A percentile compares a stretch with the other conserved stretches of the same genome.
These are phyloP conservation scores for Solenopsis invicta DNA, from an alignment of 1,140 invertebrate genomes.

Conservation along the genomic window DNA sequence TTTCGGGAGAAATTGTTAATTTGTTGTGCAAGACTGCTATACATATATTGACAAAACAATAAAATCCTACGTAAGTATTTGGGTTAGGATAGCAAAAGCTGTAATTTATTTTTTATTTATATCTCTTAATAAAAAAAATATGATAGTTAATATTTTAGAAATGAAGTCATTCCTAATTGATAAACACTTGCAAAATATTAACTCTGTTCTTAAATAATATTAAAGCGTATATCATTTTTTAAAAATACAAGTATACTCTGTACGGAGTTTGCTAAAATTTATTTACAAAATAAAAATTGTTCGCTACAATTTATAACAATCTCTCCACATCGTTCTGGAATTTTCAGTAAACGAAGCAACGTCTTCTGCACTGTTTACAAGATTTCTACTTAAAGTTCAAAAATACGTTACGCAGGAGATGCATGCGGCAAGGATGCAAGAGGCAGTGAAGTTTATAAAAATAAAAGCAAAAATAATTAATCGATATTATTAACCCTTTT, in stretches of 20 bases:
- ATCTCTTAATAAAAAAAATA: too few species aligned
- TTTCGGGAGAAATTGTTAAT: conserved; percentile 53
- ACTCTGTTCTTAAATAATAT: conserved; percentile 21
- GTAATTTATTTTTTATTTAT: too few species aligned
- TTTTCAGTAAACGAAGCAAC: conserved; percentile 12
- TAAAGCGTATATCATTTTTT: neutral
- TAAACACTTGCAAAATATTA: conserved; percentile 28
- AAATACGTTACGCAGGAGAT: conserved; percentile 25
- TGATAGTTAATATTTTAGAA: too few species aligned
- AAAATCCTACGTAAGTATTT: neutral
- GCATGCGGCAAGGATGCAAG: neutral
- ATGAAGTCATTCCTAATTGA: neutral
- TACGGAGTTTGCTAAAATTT: neutral
- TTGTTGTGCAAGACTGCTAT: neutral
- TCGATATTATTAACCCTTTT: conserved; percentile 56
- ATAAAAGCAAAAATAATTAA: conserved; percentile 60
- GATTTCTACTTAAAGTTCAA: conserved; percentile 29
- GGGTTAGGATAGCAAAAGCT: too few species aligned
- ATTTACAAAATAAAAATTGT: conserved; percentile 17
- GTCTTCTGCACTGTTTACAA: conserved; percentile 23
- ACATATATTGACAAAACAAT: conserved; percentile 23
- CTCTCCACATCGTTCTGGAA: neutral
- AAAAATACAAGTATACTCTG: neutral
- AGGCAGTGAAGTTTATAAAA: conserved; percentile 38
- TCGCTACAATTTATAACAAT: neutral